Conservation (phyloP, 2,797 vertebrate genomes). For the Pipistrellus nathusii region DNA sequence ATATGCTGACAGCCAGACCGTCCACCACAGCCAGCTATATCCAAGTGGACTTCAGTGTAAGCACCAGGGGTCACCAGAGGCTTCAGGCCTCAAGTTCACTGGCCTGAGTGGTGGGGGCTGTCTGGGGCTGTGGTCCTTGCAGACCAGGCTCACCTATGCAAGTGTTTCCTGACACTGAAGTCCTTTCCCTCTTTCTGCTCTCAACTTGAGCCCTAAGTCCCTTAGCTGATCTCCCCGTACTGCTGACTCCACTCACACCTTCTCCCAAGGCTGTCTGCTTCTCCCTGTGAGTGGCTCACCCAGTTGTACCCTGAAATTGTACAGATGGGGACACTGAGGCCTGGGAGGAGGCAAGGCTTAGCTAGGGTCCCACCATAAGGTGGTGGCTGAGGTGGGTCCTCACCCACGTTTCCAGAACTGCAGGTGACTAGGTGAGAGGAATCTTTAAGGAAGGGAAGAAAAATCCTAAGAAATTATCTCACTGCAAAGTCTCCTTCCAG, state of each 20-base stretch:
- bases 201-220: not conserved
- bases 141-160: not conserved
- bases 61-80: not conserved
- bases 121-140: not conserved
- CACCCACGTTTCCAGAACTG: not conserved
- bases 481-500: not conserved
- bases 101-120: not conserved
- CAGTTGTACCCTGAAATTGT: no score
- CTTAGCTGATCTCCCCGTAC: not conserved
- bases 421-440: not conserved
- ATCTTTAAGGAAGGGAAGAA: not conserved
- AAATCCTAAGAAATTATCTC: not conserved
- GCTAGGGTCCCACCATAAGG: not conserved
- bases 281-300: not conserved
- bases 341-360: not conserved
- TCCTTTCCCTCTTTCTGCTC: not conserved
- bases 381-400: not conserved
- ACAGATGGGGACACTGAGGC: not conserved
- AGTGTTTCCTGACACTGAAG: not conserved
- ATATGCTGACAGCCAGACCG: not conserved
- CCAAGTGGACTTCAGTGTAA: conserved; percentile 79
- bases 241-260: not conserved
- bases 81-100: not conserved
- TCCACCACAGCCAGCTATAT: conserved; percentile 5
- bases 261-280: not conserved